Evolutionary conservation across 1,140 invertebrate genomes (phyloP).

Genomic region (Penaeus japonicus): DNA sequence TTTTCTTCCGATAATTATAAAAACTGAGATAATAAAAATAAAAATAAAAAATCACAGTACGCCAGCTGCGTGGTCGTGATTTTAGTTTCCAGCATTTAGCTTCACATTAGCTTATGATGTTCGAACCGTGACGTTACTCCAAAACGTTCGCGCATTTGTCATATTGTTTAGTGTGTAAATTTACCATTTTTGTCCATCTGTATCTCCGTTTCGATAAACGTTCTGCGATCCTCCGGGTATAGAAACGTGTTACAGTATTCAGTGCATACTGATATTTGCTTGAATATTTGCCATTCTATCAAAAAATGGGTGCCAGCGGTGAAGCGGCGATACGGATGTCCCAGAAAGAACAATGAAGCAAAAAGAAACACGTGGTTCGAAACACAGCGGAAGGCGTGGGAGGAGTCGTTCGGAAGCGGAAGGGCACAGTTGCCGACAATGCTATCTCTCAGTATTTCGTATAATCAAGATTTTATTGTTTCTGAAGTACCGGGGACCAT

Average conservation of each 20-base stretch:
- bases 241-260: too few relatives aligned
- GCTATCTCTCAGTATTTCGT: neutral
- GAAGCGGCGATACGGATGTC: too few relatives aligned
- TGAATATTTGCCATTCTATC: too few relatives aligned
- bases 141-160: neutral
- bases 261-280: too few relatives aligned
- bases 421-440: conserved; percentile 9
- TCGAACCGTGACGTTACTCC: conserved; percentile 7
- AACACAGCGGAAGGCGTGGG: conserved; percentile 23
- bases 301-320: too few relatives aligned
- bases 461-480: neutral
- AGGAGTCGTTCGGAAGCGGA: conserved; percentile 30
- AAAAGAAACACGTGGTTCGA: conserved; percentile 10
- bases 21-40: too few relatives aligned
- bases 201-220: neutral
- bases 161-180: conserved; percentile 14
- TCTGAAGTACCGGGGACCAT: neutral
- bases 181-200: neutral
- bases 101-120: conserved; percentile 9
- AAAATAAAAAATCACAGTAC: conserved; percentile 18
- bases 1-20: too few relatives aligned
- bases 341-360: conserved; percentile 13
- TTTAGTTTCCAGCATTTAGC: conserved; percentile 30
- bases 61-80: conserved; percentile 25
- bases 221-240: too few relatives aligned